Base-by-base conservation (phyloP, 2,113 vertebrate genomes). In the Tinamus guttatus region DNA sequence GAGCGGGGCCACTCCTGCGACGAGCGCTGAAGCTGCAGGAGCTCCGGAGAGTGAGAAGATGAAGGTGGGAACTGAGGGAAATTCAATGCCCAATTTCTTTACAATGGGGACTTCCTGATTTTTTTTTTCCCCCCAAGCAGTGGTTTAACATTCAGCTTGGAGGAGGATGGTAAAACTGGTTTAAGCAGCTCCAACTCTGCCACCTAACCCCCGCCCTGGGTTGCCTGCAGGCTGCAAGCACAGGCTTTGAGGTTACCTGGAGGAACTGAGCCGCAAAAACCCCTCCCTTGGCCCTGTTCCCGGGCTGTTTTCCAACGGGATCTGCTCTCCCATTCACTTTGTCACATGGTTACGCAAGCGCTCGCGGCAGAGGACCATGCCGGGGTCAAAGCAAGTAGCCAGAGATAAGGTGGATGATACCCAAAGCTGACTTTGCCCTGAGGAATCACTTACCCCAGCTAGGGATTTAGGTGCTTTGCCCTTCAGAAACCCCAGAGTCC, bases 281-380 rank as follows among this genome's bases (percentile, higher is more conserved):
- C 52, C 4, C 51, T 83, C 59, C 81, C 79, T 81, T 1, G 0
- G 38, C 65, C 30, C 62, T 81, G 84, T 78, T 56, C 89, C 74
- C 49, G 58, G 86, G 95, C 95, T 81, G 17, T 92, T 92, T 91
- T 94, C 91, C 94, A 91, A 73, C 69, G 87, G 89, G 89, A 91
- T 76, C 21, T 52, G 32, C 63, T 58, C 40, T 94, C 22, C 12
- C 4, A 25, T 51, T 87, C 38, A 89, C 65, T 65, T 93, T 73
- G 18, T 63, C 74, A 47, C 30, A 12, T 27, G 88, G 76, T 82
- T 75, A 83, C 1, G 0, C 34, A 52, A 90, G 77, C 40, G 84
- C 81, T 64, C 38, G 81, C 25, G 86, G 83, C 73, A 93, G 32
- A 25, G 56, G 41, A 40, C 56, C 56, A 81, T 0, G 20, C 36